Conservation (phyloP, 2,888 invertebrate species). For the Eledone cirrhosa region DNA sequence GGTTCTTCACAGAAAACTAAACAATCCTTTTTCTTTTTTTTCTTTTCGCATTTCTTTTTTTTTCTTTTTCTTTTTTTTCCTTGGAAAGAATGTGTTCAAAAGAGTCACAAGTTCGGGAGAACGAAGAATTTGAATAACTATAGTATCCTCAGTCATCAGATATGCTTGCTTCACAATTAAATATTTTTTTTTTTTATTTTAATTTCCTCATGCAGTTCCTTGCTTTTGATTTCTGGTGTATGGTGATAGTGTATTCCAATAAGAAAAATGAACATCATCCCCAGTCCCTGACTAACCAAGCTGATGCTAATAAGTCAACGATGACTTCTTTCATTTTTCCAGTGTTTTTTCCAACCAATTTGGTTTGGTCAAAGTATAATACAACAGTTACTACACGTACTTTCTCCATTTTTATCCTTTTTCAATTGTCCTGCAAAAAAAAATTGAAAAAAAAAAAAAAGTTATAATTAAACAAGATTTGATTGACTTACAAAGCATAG, state of each 20-base stretch:
- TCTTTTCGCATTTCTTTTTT: not conserved
- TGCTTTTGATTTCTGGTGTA: slow-evolving; percentile 24
- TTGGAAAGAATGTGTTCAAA: slow-evolving; percentile 17
- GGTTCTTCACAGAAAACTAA: slow-evolving; percentile 20
- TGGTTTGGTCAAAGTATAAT: slow-evolving; percentile 50
- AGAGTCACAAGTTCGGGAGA: slow-evolving; percentile 23
- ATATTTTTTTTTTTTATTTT: too few species aligned
- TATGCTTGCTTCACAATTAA: slow-evolving; percentile 27
- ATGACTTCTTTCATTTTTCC: slow-evolving; percentile 19
- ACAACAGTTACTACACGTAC: slow-evolving; percentile 62
- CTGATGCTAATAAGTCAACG: slow-evolving; percentile 11
- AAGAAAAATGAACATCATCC: slow-evolving; percentile 25
- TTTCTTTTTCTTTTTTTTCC: not conserved
- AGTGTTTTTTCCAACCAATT: slow-evolving; percentile 8
- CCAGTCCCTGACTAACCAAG: slow-evolving; percentile 27
- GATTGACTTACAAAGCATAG: too few species aligned
- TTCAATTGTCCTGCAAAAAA: slow-evolving; percentile 59
- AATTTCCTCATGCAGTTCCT: slow-evolving; percentile 23
- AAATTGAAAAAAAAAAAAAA: slow-evolving; percentile 27
- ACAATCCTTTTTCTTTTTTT: not conserved
- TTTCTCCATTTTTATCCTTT: slow-evolving; percentile 64
- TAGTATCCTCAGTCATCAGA: slow-evolving; percentile 5
- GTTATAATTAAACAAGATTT: not conserved
- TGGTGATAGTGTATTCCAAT: slow-evolving; percentile 1
- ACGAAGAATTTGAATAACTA: slow-evolving; percentile 25